A percentile compares a stretch with the other conserved stretches of the same genome.
Conservation (phyloP, 2,888 invertebrate genomes). For the Herminia tarsipennalis region DNA sequence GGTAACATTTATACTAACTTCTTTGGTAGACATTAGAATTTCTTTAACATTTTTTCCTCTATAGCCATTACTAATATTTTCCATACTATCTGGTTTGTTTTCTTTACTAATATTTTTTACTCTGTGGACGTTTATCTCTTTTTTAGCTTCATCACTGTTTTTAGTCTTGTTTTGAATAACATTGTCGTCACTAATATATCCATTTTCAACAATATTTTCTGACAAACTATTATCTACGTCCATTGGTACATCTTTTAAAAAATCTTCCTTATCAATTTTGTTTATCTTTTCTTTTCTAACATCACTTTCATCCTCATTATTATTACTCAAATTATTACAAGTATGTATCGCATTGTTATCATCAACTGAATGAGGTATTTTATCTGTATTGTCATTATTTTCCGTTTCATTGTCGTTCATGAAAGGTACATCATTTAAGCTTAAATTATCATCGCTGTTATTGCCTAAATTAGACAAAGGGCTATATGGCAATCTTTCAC, state of each 20-base stretch:
- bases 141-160: neutral
- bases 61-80: conserved; percentile 14
- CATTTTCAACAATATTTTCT: conserved; percentile 8
- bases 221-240: neutral
- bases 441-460: conserved; percentile 19
- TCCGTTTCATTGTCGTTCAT: conserved; percentile 1
- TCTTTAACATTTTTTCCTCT: conserved; percentile 27
- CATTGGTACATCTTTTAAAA: neutral
- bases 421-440: conserved; percentile 10
- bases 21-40: conserved; percentile 30
- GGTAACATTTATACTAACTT: conserved; percentile 34
- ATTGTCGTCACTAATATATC: neutral
- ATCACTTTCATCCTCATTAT: neutral
- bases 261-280: too few species aligned
- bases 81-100: conserved; percentile 10
- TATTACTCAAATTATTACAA: neutral
- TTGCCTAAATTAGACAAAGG: conserved; percentile 19
- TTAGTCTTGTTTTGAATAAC: neutral
- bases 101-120: conserved; percentile 7
- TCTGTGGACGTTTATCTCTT: neutral
- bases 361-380: neutral
- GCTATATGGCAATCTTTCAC: conserved; percentile 42
- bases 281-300: neutral
- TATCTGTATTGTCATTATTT: conserved; percentile 1
- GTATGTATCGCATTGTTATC: too few species aligned